Conservation (phyloP, 2,888 invertebrate species). For the Auanema freiburgensis region DNA sequence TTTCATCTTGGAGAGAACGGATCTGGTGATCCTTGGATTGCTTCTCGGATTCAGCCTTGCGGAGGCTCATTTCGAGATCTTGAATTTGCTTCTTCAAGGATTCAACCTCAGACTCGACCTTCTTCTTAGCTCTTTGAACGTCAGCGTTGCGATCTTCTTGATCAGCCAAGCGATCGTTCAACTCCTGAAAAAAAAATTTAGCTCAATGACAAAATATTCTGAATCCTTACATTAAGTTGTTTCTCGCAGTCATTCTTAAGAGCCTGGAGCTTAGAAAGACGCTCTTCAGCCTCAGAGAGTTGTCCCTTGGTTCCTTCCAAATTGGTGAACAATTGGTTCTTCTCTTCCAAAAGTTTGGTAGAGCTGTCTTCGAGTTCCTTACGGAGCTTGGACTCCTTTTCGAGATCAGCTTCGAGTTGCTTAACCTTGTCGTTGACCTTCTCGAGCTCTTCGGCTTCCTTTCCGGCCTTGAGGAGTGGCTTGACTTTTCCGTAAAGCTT, state of each 20-base stretch:
- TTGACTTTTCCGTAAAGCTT: conserved; percentile 92
- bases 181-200: no score
- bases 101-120: conserved; percentile 89
- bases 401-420: conserved; percentile 96
- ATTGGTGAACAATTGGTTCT: conserved; percentile 94
- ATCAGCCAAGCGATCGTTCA: conserved; percentile 70
- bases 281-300: conserved; percentile 69
- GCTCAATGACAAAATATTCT: conserved; percentile 68
- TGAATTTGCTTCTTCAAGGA: conserved; percentile 71
- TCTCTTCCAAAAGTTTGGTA: conserved; percentile 83
- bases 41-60: conserved; percentile 62
- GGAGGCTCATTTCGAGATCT: conserved; percentile 41
- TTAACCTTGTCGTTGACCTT: conserved; percentile 93
- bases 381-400: conserved; percentile 74
- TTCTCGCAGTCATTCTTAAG: conserved; percentile 92
- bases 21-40: conserved; percentile 60
- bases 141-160: conserved; percentile 62
- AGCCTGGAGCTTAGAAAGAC: no score
- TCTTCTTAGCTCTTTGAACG: conserved; percentile 61
- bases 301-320: conserved; percentile 79
- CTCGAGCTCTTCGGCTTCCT: conserved; percentile 99
- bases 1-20: conserved; percentile 76
- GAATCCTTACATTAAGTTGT: conserved; percentile 81
- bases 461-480: conserved; percentile 89
- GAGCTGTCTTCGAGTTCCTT: conserved; percentile 75